These are phyloP conservation scores for Drosophila varians DNA, from an alignment of 1,140 invertebrate species.

Conservation along the genomic window DNA sequence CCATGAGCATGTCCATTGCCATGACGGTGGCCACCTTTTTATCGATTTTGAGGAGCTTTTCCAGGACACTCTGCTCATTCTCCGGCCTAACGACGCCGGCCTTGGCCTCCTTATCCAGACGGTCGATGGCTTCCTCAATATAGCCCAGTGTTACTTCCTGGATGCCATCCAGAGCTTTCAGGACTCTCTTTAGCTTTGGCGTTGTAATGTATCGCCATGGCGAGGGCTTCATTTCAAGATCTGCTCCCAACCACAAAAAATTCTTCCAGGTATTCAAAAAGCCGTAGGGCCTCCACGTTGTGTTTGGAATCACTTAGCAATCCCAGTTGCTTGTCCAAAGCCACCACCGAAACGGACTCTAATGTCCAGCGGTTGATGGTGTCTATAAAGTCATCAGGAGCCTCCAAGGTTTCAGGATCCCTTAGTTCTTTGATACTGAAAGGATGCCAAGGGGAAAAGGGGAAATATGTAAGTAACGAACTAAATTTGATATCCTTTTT, in stretches of 20 bases:
- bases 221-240: slow-evolving; percentile 86
- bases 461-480: not conserved
- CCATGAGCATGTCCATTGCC: slow-evolving; percentile 83
- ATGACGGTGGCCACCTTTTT: slow-evolving; percentile 83
- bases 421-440: slow-evolving; percentile 73
- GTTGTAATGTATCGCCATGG: slow-evolving; percentile 87
- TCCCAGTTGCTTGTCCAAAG: slow-evolving; percentile 84
- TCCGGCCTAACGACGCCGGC: slow-evolving; percentile 39
- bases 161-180: slow-evolving; percentile 78
- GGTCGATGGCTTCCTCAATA: slow-evolving; percentile 61
- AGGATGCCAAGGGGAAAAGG: not conserved
- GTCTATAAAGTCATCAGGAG: slow-evolving; percentile 86
- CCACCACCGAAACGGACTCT: slow-evolving; percentile 89
- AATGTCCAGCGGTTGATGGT: slow-evolving; percentile 89
- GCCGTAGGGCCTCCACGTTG: slow-evolving; percentile 21
- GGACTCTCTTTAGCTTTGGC: slow-evolving; percentile 85
- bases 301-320: slow-evolving; percentile 62
- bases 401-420: slow-evolving; percentile 84
- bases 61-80: slow-evolving; percentile 72
- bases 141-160: slow-evolving; percentile 44
- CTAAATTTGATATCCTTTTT: accelerated
- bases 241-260: slow-evolving; percentile 85
- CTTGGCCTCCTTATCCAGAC: slow-evolving; percentile 53
- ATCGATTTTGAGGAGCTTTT: slow-evolving; percentile 84
- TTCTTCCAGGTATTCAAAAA: slow-evolving; percentile 82